Conservation (phyloP, 2,888 invertebrate genomes). For the Crematogaster levior region DNA sequence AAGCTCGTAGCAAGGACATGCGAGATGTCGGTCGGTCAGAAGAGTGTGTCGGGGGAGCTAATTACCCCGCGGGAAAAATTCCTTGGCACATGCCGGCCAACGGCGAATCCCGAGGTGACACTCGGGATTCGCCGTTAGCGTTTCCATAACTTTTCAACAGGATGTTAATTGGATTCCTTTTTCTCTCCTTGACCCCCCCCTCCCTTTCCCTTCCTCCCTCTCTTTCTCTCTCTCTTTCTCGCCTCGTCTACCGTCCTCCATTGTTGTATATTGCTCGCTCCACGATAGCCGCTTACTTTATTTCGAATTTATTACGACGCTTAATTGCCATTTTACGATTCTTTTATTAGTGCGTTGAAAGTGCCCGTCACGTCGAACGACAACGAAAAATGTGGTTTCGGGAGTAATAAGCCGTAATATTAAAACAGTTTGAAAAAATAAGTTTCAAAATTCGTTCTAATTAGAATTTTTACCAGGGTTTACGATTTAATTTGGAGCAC, state of each 20-base stretch:
- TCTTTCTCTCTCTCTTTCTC: not conserved
- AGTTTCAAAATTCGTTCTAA: slow-evolving; percentile 21
- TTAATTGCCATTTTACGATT: slow-evolving; percentile 38
- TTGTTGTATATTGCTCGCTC: not conserved
- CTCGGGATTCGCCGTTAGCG: slow-evolving; percentile 48
- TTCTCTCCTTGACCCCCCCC: slow-evolving; percentile 7
- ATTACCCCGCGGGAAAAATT: slow-evolving; percentile 75
- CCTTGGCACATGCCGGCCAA: slow-evolving; percentile 57
- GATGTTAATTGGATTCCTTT: slow-evolving; percentile 77
- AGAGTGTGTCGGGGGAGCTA: slow-evolving; percentile 58
- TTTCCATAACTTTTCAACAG: slow-evolving; percentile 74
- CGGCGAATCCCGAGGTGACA: slow-evolving; percentile 49
- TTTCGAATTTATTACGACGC: slow-evolving; percentile 43
- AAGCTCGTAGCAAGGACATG: slow-evolving; percentile 51
- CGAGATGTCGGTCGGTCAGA: slow-evolving; percentile 47
- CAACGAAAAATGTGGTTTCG: slow-evolving; percentile 1
- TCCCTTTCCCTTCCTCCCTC: not conserved
- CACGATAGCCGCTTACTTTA: slow-evolving; percentile 17
- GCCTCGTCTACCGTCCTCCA: not conserved
- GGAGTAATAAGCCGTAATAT: slow-evolving; percentile 13
- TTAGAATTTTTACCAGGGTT: slow-evolving; percentile 11
- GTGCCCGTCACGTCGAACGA: slow-evolving; percentile 43
- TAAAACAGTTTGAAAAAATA: slow-evolving; percentile 7
- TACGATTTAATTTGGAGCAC: not conserved
- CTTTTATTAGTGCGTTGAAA: slow-evolving; percentile 16